Percentiles rank a stretch among this genome's conserved stretches.
Conservation (phyloP, 1,140 invertebrate species). For the Euwallacea similis region DNA sequence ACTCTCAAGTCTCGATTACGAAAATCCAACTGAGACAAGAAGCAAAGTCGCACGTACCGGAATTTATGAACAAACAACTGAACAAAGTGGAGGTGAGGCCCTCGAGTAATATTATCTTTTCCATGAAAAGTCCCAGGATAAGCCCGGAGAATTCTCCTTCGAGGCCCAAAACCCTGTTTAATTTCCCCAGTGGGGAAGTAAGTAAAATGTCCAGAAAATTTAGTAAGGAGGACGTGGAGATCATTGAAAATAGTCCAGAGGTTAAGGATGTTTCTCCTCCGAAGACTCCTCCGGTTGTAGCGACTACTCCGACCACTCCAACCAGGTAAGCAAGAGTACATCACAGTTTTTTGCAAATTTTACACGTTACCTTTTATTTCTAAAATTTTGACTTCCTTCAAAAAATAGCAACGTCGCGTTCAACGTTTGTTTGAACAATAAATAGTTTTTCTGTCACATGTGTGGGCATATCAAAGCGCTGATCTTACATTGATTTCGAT, state of each 20-base stretch:
- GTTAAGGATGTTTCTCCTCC: slow-evolving; percentile 33
- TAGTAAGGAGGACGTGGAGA: slow-evolving; percentile 58
- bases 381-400: no score
- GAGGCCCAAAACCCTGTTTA: slow-evolving; percentile 40
- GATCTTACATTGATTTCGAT: background rate
- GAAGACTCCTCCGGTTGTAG: slow-evolving; percentile 43
- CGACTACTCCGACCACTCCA: slow-evolving; percentile 35
- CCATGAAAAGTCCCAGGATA: slow-evolving; percentile 53
- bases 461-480: background rate
- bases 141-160: slow-evolving; percentile 32
- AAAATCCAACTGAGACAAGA: slow-evolving; percentile 50
- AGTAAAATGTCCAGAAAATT: slow-evolving; percentile 50
- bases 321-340: slow-evolving; percentile 18
- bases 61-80: slow-evolving; percentile 70
- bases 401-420: no score
- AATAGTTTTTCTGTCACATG: no score
- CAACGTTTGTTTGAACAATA: no score
- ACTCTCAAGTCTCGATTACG: slow-evolving; percentile 49
- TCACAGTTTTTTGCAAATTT: background rate
- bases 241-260: slow-evolving; percentile 53
- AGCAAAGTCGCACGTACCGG: slow-evolving; percentile 59
- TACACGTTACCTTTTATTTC: background rate
- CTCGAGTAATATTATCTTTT: slow-evolving; percentile 62
- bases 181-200: slow-evolving; percentile 14
- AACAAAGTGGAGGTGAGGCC: slow-evolving; percentile 67